Evolutionary conservation across 2,113 vertebrate genomes (phyloP).

Genomic region (Camarhynchus parvulus): DNA sequence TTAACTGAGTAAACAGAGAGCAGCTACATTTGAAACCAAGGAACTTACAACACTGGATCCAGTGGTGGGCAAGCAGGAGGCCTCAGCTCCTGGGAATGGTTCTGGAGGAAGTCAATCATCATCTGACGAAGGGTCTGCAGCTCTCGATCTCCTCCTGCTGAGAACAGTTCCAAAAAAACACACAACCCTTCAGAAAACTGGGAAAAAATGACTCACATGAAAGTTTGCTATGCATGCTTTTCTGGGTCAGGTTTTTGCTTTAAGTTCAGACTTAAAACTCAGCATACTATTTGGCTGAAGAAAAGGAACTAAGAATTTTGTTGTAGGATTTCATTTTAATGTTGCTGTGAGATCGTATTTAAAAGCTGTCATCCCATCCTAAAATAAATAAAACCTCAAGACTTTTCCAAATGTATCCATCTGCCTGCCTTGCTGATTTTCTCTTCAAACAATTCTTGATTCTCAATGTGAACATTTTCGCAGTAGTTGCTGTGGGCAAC

Average conservation of each 20-base stretch:
- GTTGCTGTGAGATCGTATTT: background rate
- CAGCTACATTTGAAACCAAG: background rate
- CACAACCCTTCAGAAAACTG: background rate
- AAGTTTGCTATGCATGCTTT: background rate
- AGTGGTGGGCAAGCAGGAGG: constrained; percentile 82
- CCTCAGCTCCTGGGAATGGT: constrained; percentile 79
- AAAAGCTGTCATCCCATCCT: background rate
- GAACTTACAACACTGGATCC: constrained; percentile 79
- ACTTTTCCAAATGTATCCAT: background rate
- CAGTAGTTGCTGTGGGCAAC: background rate
- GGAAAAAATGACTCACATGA: background rate
- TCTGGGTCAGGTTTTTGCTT: background rate
- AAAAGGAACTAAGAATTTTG: background rate
- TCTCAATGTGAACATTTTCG: background rate
- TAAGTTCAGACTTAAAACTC: background rate
- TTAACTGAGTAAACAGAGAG: background rate
- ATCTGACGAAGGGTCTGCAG: constrained; percentile 84
- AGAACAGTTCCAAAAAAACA: background rate
- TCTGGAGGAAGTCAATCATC: constrained; percentile 93
- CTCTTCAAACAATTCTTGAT: background rate
- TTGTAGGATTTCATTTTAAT: background rate
- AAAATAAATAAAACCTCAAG: background rate
- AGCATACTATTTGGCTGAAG: background rate
- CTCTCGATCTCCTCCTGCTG: constrained; percentile 83
- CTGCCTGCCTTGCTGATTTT: background rate